Evolutionary conservation across 2,888 invertebrate species (phyloP).

Genomic region (Oegoconia quadripuncta): DNA sequence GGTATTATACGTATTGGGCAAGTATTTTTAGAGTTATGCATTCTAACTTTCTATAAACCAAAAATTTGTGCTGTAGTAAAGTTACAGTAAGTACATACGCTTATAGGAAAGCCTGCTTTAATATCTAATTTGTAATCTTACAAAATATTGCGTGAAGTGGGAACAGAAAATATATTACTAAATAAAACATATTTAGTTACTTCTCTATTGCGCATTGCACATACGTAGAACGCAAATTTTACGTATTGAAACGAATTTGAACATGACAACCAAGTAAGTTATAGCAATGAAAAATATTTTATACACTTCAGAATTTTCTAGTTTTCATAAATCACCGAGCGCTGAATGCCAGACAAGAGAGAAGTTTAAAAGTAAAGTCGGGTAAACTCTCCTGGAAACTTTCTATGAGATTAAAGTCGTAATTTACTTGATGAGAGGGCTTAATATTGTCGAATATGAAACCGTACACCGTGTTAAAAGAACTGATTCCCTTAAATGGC

Average conservation of each 20-base stretch:
- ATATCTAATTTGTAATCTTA: no score
- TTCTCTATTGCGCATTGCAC: constrained; percentile 3
- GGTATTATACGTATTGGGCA: background rate
- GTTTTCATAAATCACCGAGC: constrained; percentile 70
- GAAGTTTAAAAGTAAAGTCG: constrained; percentile 66
- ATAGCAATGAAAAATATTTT: constrained; percentile 56
- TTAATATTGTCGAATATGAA: constrained; percentile 63
- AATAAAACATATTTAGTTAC: no score
- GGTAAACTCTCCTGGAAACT: constrained; percentile 59
- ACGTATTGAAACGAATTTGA: constrained; percentile 45
- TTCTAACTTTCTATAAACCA: no score
- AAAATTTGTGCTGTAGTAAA: no score
- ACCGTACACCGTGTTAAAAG: constrained; percentile 41
- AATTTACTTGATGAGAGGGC: constrained; percentile 66
- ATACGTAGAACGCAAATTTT: constrained; percentile 28
- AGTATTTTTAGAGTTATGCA: no score
- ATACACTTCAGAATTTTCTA: constrained; percentile 59
- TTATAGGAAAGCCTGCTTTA: no score
- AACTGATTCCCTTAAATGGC: constrained; percentile 50
- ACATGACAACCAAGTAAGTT: constrained; percentile 50
- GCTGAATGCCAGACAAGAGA: constrained; percentile 55
- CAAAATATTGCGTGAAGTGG: no score
- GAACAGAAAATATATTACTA: no score
- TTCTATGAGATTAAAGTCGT: constrained; percentile 69
- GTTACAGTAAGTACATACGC: no score